Conservation (phyloP, 2,797 vertebrate genomes). For the Phoxinus dragarum region DNA sequence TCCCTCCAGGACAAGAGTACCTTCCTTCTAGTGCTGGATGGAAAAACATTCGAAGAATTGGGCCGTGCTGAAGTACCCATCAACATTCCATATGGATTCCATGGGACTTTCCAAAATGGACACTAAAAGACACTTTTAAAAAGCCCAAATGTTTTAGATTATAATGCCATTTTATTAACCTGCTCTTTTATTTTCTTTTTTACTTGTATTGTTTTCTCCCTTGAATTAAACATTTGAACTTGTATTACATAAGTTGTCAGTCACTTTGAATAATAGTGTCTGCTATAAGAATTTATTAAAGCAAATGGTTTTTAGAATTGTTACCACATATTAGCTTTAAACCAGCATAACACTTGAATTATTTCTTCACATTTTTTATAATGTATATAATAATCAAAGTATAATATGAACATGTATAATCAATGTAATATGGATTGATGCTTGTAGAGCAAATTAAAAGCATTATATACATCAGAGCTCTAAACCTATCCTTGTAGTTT, state of each 20-base stretch:
- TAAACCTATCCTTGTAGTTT: conserved; percentile 69
- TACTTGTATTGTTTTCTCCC: neutral
- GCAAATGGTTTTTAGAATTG: neutral
- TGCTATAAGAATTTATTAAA: conserved; percentile 3
- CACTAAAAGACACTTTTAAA: conserved; percentile 17
- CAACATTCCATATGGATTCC: conserved; percentile 82
- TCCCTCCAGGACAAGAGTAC: conserved; percentile 77
- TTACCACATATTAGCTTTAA: neutral
- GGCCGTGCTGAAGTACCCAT: conserved; percentile 80
- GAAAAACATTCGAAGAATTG: conserved; percentile 80
- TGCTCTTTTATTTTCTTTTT: neutral
- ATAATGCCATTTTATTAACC: neutral
- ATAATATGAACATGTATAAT: conserved; percentile 23
- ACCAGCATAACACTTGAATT: neutral
- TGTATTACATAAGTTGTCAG: neutral
- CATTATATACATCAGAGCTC: neutral
- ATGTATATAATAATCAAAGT: neutral
- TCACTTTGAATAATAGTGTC: neutral
- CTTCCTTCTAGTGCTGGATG: conserved; percentile 84
- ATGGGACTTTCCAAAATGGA: conserved; percentile 74
- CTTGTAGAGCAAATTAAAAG: neutral
- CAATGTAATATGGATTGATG: neutral
- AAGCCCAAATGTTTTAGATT: neutral
- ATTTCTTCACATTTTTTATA: neutral
- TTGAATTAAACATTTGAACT: neutral